These are phyloP conservation scores for Drosophila suzukii DNA, from an alignment of 1,140 invertebrate species.

Conservation along the genomic window DNA sequence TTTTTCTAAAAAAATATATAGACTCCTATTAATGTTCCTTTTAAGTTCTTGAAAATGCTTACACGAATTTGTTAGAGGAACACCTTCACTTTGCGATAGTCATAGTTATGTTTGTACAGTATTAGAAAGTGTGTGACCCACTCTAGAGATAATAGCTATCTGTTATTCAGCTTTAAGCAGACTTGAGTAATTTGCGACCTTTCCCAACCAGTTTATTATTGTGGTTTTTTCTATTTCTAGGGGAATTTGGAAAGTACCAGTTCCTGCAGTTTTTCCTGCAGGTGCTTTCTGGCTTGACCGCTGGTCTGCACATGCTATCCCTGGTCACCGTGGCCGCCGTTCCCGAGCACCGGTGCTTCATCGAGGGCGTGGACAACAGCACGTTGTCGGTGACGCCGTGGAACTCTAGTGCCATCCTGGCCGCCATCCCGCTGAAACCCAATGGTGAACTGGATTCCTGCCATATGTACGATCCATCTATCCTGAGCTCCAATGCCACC, in stretches of 20 bases:
- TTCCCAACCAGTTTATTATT: neutral
- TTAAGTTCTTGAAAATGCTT: too few relatives aligned
- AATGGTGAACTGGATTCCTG: slow-evolving; percentile 86
- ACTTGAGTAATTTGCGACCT: neutral
- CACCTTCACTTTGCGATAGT: neutral
- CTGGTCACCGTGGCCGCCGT: slow-evolving; percentile 91
- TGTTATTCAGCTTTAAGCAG: neutral
- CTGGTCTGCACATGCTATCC: slow-evolving; percentile 92
- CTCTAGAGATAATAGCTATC: neutral
- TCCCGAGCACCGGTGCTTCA: slow-evolving; percentile 89
- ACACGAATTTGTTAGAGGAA: too few relatives aligned
- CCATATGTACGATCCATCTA: slow-evolving; percentile 84
- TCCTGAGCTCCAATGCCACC: slow-evolving; percentile 84
- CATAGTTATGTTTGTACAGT: neutral
- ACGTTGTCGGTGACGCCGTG: slow-evolving; percentile 84
- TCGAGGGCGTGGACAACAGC: slow-evolving; percentile 87
- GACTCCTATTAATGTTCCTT: too few relatives aligned
- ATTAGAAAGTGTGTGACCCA: neutral
- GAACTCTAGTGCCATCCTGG: slow-evolving; percentile 85
- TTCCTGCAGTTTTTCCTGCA: slow-evolving; percentile 90
- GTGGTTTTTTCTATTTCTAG: slow-evolving; percentile 84
- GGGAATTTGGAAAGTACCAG: slow-evolving; percentile 92
- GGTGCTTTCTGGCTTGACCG: slow-evolving; percentile 90
- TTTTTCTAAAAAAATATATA: too few relatives aligned
- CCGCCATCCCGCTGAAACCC: slow-evolving; percentile 85